phyloP scores from a whole-genome alignment of 2,797 vertebrate genomes.

The Rhodeus uyekii region DNA sequence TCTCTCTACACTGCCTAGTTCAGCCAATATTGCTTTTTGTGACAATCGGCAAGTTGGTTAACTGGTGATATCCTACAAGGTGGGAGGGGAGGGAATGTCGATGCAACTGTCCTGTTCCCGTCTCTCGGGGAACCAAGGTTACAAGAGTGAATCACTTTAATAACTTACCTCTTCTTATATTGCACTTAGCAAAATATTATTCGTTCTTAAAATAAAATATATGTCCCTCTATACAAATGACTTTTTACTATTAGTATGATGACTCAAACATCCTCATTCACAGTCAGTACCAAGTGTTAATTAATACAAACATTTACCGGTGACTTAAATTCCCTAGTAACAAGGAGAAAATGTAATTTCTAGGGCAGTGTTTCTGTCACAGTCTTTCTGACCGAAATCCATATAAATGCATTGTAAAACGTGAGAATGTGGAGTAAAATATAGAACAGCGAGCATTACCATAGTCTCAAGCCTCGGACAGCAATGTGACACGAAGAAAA shows the following conservation, averaged over 20 bases:
- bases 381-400: slow-evolving; percentile 14
- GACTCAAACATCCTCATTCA: neutral
- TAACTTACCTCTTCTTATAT: too few relatives aligned
- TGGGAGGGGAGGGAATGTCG: too few relatives aligned
- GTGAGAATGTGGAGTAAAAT: slow-evolving; percentile 14
- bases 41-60: too few relatives aligned
- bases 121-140: too few relatives aligned
- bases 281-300: neutral
- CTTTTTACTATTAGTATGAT: neutral
- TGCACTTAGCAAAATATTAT: neutral
- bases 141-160: too few relatives aligned
- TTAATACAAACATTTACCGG: slow-evolving; percentile 14
- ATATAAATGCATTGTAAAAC: slow-evolving; percentile 9
- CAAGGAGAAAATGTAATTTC: neutral
- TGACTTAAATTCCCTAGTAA: neutral
- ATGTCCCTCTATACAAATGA: neutral
- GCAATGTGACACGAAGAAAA: slow-evolving; percentile 44
- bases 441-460: slow-evolving; percentile 42
- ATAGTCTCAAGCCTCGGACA: slow-evolving; percentile 42
- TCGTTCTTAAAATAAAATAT: neutral
- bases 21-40: too few relatives aligned
- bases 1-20: too few relatives aligned
- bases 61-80: too few relatives aligned
- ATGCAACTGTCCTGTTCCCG: too few relatives aligned
- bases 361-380: neutral